Percentiles rank a stretch among this genome's conserved stretches.
phyloP scores from a whole-genome alignment of 2,888 invertebrate species.

The Aromia moschata region DNA sequence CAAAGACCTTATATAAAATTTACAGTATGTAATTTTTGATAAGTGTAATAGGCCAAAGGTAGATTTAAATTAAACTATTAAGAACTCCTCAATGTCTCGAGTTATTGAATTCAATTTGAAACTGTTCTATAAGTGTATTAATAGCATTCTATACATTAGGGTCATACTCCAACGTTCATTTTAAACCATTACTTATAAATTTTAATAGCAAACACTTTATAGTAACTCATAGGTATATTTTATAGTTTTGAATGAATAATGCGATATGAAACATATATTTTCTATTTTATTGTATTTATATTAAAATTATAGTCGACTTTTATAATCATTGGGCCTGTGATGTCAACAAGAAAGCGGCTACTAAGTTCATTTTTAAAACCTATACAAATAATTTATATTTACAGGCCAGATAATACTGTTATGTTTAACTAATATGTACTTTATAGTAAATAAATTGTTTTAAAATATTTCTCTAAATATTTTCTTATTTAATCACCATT shows the following conservation, averaged over 20 bases:
- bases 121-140: constrained; percentile 49
- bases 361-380: constrained; percentile 49
- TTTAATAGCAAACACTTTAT: constrained; percentile 33
- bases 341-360: constrained; percentile 56
- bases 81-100: constrained; percentile 44
- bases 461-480: constrained; percentile 35
- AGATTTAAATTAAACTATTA: constrained; percentile 37
- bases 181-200: constrained; percentile 25
- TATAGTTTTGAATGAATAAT: constrained; percentile 34
- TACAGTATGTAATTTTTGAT: constrained; percentile 47
- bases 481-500: constrained; percentile 19
- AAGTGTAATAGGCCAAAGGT: constrained; percentile 44
- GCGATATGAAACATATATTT: constrained; percentile 29
- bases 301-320: constrained; percentile 31
- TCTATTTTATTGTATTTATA: constrained; percentile 31
- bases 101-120: constrained; percentile 38
- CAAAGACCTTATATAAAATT: constrained; percentile 48
- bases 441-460: constrained; percentile 37
- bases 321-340: constrained; percentile 55
- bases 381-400: constrained; percentile 54
- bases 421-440: constrained; percentile 55
- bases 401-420: constrained; percentile 60
- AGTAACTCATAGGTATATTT: constrained; percentile 35
- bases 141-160: constrained; percentile 37
- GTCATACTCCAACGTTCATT: constrained; percentile 26